Evolutionary conservation across 2,888 invertebrate genomes (phyloP), one percentile per base, ranked within the genome.

Genomic region (Trissoscelio sp.): DNA sequence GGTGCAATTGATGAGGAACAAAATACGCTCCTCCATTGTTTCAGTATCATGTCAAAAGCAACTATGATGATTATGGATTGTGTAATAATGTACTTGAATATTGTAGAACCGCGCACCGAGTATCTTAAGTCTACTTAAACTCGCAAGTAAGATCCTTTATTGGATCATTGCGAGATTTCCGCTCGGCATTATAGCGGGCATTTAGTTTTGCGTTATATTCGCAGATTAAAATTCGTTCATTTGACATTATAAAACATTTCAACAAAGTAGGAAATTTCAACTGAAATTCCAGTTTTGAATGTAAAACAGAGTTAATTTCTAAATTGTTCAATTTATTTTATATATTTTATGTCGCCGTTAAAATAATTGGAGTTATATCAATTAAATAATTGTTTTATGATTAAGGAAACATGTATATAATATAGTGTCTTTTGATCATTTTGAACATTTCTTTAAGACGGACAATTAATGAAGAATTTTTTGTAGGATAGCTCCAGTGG

Each of bases 21-120:
- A 88, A 97, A 97, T 67, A 95, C 97, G 12, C 92, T 99, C 70
- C 94, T 96, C 84, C 93, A 95, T 74, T 96, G 99, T 92, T 98
- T 98, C 92, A 94, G 95, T 79, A 92, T 95, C 0, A 92, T 99
- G 16, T 96, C 97, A 24, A 97, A 98, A 88, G 96, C 97, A 22
- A 97, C 97, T 94, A 98, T 98, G 97, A 95, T 95, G 69, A 96
- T 99, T 84, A 98, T 75, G 69, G 72, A 83, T 67, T 72, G 44
- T 74, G 70, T 78, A 70, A 78, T 83, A 69, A 77, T 80, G 75
- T 73, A 80, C 64, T 64, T 78, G 20, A 79, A 62, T 64, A 73
- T 57, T 78, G 58, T 69, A 74, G 39, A 64, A 44, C 7, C 60
- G 46, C 74, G 55, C 44, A 18, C 34, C 37, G 51, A 66, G 60